Conservation (phyloP, 2,797 vertebrate genomes). For the Cuniculus paca region DNA sequence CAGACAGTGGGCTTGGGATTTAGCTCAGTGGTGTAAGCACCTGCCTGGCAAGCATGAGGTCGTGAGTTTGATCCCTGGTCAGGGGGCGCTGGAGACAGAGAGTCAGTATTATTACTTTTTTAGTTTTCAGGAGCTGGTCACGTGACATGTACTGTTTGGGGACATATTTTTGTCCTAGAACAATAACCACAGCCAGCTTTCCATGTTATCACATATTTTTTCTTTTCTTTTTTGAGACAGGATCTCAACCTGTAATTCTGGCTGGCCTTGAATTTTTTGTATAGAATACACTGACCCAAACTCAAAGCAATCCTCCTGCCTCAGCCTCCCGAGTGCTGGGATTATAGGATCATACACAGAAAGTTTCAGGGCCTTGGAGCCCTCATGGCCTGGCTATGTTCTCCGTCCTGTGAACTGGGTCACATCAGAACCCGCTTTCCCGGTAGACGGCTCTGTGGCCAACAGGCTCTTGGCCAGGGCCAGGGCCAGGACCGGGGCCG, state of each 20-base stretch:
- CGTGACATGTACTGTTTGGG: neutral
- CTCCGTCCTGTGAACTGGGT: neutral
- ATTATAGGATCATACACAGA: fast-evolving
- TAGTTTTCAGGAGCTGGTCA: neutral
- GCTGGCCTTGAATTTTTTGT: neutral
- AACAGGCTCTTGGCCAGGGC: fast-evolving
- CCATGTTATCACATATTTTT: neutral
- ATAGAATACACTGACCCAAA: neutral
- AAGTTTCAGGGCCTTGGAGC: neutral
- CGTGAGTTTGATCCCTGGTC: too few species aligned
- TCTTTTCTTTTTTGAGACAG: neutral
- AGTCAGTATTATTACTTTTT: neutral
- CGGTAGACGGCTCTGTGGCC: neutral
- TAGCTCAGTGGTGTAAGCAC: too few species aligned
- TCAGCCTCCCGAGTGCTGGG: neutral
- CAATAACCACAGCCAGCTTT: neutral
- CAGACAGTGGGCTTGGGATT: too few species aligned
- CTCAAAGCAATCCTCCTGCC: neutral
- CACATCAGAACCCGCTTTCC: neutral
- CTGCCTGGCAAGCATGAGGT: too few species aligned
- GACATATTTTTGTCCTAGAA: neutral
- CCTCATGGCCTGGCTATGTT: fast-evolving
- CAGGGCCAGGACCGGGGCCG: neutral
- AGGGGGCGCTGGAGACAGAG: too few species aligned
- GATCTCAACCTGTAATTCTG: neutral